Conservation (phyloP, 2,888 invertebrate species). For the Sesia bembeciformis region DNA sequence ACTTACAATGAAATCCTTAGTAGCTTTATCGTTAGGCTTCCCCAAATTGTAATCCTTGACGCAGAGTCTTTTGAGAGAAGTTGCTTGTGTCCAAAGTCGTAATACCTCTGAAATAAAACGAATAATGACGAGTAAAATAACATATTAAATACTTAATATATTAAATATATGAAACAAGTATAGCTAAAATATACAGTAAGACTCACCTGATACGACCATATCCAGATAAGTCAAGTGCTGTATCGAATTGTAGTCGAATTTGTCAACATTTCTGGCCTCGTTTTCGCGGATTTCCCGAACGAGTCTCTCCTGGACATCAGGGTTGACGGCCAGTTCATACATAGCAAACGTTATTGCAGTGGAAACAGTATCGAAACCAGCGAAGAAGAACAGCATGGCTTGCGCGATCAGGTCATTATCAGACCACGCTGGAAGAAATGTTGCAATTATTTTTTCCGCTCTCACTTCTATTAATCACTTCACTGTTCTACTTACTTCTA, state of each 20-base stretch:
- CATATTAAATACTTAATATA: too few relatives aligned
- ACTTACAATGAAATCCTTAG: slow-evolving; percentile 41
- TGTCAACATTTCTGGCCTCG: slow-evolving; percentile 24
- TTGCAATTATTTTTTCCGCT: background rate
- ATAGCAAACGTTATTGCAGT: slow-evolving; percentile 50
- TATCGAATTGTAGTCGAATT: slow-evolving; percentile 43
- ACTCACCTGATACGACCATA: slow-evolving; percentile 38
- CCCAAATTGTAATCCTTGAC: slow-evolving; percentile 61
- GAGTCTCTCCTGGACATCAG: slow-evolving; percentile 50
- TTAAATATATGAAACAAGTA: too few relatives aligned
- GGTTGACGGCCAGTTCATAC: slow-evolving; percentile 68
- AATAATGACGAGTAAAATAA: background rate
- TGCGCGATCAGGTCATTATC: slow-evolving; percentile 43
- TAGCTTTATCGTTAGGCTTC: slow-evolving; percentile 29
- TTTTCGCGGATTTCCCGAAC: slow-evolving; percentile 18
- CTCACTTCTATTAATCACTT: too few relatives aligned
- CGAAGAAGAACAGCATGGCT: slow-evolving; percentile 59
- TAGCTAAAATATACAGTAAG: too few relatives aligned
- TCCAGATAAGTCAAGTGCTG: slow-evolving; percentile 34
- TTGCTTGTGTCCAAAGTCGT: slow-evolving; percentile 58
- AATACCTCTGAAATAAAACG: slow-evolving; percentile 38
- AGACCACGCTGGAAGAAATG: slow-evolving; percentile 19
- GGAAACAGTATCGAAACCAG: slow-evolving; percentile 58
- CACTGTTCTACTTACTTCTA: slow-evolving; percentile 13
- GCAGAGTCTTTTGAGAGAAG: slow-evolving; percentile 58